Percentiles rank a stretch among this genome's conserved stretches.
These are phyloP conservation scores for Himalopsyche anomala DNA, from an alignment of 2,888 invertebrate genomes.

Conservation along the genomic window DNA sequence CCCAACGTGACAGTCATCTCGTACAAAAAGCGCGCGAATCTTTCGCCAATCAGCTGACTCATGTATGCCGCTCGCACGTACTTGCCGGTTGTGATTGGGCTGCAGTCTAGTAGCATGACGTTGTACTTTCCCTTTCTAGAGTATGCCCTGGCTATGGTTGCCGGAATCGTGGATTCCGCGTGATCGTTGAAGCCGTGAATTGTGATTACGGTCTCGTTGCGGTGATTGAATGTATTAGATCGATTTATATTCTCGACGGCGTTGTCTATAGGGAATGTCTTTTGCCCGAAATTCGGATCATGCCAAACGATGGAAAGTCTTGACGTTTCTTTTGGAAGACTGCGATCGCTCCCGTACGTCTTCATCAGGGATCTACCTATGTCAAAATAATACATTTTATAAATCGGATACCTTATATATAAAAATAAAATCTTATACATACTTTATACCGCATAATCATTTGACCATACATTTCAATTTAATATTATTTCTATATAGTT, in stretches of 20 bases:
- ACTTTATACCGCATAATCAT: too few species aligned
- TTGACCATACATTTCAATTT: too few species aligned
- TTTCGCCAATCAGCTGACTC: constrained; percentile 75
- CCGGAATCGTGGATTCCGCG: constrained; percentile 73
- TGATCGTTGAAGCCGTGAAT: constrained; percentile 75
- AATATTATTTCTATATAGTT: too few species aligned
- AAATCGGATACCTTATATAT: background rate
- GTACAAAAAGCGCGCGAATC: constrained; percentile 75
- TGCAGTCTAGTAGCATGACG: constrained; percentile 74
- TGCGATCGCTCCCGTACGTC: constrained; percentile 69
- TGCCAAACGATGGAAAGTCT: constrained; percentile 73
- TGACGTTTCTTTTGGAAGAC: constrained; percentile 70
- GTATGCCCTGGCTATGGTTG: constrained; percentile 73
- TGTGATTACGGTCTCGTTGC: constrained; percentile 67
- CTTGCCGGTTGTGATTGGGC: constrained; percentile 70
- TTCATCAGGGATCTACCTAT: constrained; percentile 75
- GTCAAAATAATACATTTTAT: constrained; percentile 62
- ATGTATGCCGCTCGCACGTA: constrained; percentile 74
- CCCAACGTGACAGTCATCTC: constrained; percentile 73
- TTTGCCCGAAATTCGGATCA: constrained; percentile 69
- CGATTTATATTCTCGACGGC: constrained; percentile 68
- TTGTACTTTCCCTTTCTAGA: constrained; percentile 74
- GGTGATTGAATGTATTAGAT: constrained; percentile 48
- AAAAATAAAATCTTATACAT: too few species aligned
- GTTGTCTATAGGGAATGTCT: constrained; percentile 71